Conservation (phyloP, 2,888 invertebrate species). For the Drosophila anomelani region DNA sequence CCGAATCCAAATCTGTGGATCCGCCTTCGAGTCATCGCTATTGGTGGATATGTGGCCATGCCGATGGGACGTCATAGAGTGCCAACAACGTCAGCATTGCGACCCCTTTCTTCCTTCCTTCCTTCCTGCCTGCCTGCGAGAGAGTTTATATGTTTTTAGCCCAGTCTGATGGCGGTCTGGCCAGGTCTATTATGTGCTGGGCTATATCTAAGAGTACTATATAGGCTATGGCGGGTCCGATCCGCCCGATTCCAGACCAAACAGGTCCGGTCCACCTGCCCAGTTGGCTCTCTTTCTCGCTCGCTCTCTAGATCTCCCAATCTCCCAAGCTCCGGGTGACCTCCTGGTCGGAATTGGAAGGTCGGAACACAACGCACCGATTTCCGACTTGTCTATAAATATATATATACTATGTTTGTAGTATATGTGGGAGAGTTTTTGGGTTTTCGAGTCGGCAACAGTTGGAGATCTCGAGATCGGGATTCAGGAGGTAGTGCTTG, state of each 20-base stretch:
- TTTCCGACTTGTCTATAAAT: conserved; percentile 15
- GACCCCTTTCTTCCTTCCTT: conserved; percentile 1
- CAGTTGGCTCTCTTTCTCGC: not conserved
- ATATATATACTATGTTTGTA: not conserved
- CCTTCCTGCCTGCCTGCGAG: not conserved
- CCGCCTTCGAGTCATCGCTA: conserved; percentile 8
- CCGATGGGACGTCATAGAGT: conserved; percentile 27
- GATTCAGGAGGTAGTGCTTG: not conserved
- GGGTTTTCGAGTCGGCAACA: conserved; percentile 29
- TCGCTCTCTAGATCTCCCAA: not conserved
- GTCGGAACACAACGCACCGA: conserved; percentile 8
- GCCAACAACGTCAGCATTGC: conserved; percentile 28
- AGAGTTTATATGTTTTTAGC: conserved; percentile 22
- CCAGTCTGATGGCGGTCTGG: conserved; percentile 29
- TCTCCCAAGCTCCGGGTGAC: conserved; percentile 19
- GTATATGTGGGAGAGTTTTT: not conserved
- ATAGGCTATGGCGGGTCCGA: not conserved
- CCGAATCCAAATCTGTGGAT: not conserved
- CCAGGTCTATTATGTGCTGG: conserved; percentile 5
- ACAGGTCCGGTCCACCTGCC: conserved; percentile 34
- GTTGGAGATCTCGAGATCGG: not conserved
- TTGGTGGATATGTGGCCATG: conserved; percentile 7
- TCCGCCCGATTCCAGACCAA: conserved; percentile 32
- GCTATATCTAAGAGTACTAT: not conserved
- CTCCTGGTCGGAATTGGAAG: conserved; percentile 16